phyloP scores from a whole-genome alignment of 2,797 vertebrate genomes.

The Avahi laniger region DNA sequence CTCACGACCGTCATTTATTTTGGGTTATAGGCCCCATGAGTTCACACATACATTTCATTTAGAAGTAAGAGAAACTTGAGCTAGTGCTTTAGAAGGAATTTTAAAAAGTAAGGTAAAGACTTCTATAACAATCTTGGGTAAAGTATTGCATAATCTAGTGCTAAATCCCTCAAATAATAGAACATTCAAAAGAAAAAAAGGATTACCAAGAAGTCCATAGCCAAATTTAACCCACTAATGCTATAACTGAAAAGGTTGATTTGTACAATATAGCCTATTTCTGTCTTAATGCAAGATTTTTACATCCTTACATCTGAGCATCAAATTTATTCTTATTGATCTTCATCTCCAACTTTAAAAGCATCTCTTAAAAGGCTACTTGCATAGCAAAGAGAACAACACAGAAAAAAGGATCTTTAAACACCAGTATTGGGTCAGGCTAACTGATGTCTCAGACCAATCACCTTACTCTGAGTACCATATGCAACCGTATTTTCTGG shows the following conservation, averaged over 20 bases:
- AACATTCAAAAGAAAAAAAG: neutral
- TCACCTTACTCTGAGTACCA: neutral
- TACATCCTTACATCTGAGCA: neutral
- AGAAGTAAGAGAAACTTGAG: neutral
- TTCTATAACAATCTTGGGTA: neutral
- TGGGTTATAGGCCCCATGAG: neutral
- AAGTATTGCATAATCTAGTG: neutral
- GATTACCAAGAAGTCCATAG: neutral
- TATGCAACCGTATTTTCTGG: neutral
- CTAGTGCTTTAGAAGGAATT: neutral
- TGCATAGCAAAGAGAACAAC: neutral
- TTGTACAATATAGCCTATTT: neutral
- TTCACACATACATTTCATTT: neutral
- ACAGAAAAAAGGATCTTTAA: neutral
- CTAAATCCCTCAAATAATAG: neutral
- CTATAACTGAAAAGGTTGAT: neutral
- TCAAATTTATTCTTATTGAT: constrained; percentile 20
- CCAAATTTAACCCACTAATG: neutral
- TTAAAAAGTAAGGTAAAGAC: neutral
- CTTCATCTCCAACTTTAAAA: neutral
- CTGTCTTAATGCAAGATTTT: neutral
- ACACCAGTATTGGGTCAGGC: neutral
- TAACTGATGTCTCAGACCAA: neutral
- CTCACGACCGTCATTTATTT: neutral
- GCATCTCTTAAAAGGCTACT: neutral